Evolutionary conservation across 2,888 invertebrate species (phyloP).

Genomic region (Eulithis testata): DNA sequence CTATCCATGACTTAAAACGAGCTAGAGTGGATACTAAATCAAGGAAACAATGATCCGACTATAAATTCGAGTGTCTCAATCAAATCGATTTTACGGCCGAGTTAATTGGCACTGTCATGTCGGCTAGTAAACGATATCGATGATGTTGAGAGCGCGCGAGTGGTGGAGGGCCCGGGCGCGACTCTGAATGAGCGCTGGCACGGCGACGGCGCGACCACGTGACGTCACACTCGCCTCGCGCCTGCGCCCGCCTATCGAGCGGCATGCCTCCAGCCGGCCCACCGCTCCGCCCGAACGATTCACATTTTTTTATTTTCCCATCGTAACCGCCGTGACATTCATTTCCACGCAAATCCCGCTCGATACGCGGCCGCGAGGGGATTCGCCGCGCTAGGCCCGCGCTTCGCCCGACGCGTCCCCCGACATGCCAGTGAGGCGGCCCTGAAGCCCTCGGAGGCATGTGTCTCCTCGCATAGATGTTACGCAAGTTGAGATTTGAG

Average conservation of each 20-base stretch:
- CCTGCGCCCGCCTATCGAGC: constrained; percentile 81
- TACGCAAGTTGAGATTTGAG: constrained; percentile 76
- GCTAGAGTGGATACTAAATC: constrained; percentile 4
- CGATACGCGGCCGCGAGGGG: constrained; percentile 32
- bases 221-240: constrained; percentile 75
- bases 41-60: constrained; percentile 13
- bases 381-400: constrained; percentile 11
- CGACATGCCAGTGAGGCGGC: constrained; percentile 74
- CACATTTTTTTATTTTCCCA: constrained; percentile 79
- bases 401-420: constrained; percentile 42
- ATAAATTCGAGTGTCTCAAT: constrained; percentile 31
- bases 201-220: constrained; percentile 60
- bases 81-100: constrained; percentile 36
- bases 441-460: constrained; percentile 45
- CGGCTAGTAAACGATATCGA: constrained; percentile 52
- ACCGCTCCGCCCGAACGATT: constrained; percentile 73
- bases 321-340: constrained; percentile 62
- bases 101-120: constrained; percentile 54
- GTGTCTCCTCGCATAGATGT: constrained; percentile 80
- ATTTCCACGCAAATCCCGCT: constrained; percentile 55
- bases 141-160: constrained; percentile 25
- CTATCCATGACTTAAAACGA: background rate
- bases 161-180: constrained; percentile 51
- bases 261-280: constrained; percentile 79
- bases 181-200: constrained; percentile 17